phyloP scores from a whole-genome alignment of 1,140 invertebrate genomes.

The Drosophila albomicans region DNA sequence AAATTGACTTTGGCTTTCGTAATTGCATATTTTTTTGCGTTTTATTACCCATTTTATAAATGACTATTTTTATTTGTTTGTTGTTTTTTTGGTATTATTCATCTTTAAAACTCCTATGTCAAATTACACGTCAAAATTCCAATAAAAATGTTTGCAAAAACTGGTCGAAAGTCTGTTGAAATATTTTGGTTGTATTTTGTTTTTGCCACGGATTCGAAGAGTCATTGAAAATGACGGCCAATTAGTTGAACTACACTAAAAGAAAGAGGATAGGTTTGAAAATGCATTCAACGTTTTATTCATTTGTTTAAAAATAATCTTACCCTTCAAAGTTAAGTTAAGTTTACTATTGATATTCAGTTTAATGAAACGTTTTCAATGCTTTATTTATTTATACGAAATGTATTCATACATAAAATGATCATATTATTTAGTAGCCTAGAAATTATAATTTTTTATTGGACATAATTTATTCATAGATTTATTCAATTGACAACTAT shows the following conservation, averaged over 20 bases:
- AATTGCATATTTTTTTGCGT: background rate
- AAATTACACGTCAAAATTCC: slow-evolving; percentile 11
- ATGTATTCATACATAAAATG: too few species aligned
- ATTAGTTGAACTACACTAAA: slow-evolving; percentile 5
- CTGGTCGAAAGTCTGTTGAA: slow-evolving; percentile 27
- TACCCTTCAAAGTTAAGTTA: too few species aligned
- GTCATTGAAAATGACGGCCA: slow-evolving; percentile 15
- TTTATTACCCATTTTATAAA: background rate
- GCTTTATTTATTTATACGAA: too few species aligned
- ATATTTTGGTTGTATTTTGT: slow-evolving; percentile 14
- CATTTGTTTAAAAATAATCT: too few species aligned
- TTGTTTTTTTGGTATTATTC: slow-evolving; percentile 2
- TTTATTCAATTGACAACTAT: too few species aligned
- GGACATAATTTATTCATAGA: too few species aligned
- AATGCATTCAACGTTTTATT: background rate
- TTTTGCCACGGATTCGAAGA: slow-evolving; percentile 1
- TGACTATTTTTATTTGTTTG: background rate
- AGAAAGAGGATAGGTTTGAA: background rate
- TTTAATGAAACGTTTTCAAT: too few species aligned
- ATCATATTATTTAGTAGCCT: too few species aligned
- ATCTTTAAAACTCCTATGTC: slow-evolving; percentile 2
- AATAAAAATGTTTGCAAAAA: slow-evolving; percentile 28
- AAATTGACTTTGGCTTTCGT: slow-evolving; percentile 1
- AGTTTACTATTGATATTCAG: too few species aligned
- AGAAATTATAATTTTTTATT: too few species aligned